phyloP scores from a whole-genome alignment of 2,888 invertebrate species.

The Hirtodrosophila alboralis region DNA sequence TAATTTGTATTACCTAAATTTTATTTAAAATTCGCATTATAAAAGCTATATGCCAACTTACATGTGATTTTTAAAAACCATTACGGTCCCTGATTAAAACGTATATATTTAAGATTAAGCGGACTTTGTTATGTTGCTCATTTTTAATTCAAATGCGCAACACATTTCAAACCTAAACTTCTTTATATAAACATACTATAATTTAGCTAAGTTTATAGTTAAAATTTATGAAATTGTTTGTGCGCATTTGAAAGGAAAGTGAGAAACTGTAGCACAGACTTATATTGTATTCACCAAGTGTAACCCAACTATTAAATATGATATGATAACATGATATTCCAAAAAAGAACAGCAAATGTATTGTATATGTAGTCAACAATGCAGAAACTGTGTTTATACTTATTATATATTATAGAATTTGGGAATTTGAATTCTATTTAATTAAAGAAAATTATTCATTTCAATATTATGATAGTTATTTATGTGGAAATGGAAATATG shows the following conservation, averaged over 20 bases:
- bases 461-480: too few species aligned
- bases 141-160: not conserved
- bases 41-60: too few species aligned
- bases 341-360: conserved; percentile 17
- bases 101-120: not conserved
- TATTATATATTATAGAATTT: conserved; percentile 1
- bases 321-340: conserved; percentile 34
- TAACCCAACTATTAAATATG: conserved; percentile 15
- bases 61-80: too few species aligned
- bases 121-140: conserved; percentile 1
- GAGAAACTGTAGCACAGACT: conserved; percentile 4
- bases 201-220: too few species aligned
- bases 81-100: too few species aligned
- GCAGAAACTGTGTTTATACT: not conserved
- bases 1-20: too few species aligned
- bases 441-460: too few species aligned
- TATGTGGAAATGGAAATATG: too few species aligned
- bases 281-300: conserved; percentile 20
- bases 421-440: conserved; percentile 1
- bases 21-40: too few species aligned
- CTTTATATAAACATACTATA: too few species aligned
- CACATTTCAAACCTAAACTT: not conserved
- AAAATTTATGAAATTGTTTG: too few species aligned
- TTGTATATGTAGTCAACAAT: conserved; percentile 22
- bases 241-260: not conserved